A percentile compares a stretch with the other conserved stretches of the same genome.
Conservation (phyloP, 2,888 invertebrate genomes). For the Pterostichus niger region DNA sequence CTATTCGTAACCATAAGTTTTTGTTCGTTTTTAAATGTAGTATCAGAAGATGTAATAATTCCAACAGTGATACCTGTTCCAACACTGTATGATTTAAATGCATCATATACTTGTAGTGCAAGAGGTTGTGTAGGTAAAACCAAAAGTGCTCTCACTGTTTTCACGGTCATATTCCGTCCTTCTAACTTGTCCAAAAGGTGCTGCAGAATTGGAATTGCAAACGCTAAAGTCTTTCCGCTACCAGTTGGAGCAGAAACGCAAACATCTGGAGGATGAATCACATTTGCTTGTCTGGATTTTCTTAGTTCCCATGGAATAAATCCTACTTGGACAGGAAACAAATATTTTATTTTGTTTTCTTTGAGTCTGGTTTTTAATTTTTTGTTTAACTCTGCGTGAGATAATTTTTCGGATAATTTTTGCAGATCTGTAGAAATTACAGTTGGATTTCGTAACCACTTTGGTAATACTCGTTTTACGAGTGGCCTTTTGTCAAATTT, state of each 20-base stretch:
- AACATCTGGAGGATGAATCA: slow-evolving; percentile 90
- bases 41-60: slow-evolving; percentile 85
- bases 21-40: slow-evolving; percentile 84
- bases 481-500: slow-evolving; percentile 80
- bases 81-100: slow-evolving; percentile 86
- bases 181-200: slow-evolving; percentile 73
- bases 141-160: slow-evolving; percentile 87
- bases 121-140: slow-evolving; percentile 96
- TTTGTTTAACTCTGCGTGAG: slow-evolving; percentile 83
- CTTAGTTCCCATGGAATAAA: slow-evolving; percentile 88
- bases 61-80: slow-evolving; percentile 86
- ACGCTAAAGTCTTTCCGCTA: slow-evolving; percentile 97
- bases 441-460: slow-evolving; percentile 92
- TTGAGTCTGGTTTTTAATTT: slow-evolving; percentile 82
- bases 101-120: slow-evolving; percentile 92
- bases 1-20: slow-evolving; percentile 80
- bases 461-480: slow-evolving; percentile 89
- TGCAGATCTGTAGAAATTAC: slow-evolving; percentile 87
- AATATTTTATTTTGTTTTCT: slow-evolving; percentile 85
- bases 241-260: slow-evolving; percentile 99
- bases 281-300: slow-evolving; percentile 80
- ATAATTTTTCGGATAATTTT: slow-evolving; percentile 78
- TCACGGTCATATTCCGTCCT: slow-evolving; percentile 70
- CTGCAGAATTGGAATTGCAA: slow-evolving; percentile 94
- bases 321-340: slow-evolving; percentile 92